Evolutionary conservation across 2,888 invertebrate species (phyloP).

Genomic region (Hemaris fuciformis): DNA sequence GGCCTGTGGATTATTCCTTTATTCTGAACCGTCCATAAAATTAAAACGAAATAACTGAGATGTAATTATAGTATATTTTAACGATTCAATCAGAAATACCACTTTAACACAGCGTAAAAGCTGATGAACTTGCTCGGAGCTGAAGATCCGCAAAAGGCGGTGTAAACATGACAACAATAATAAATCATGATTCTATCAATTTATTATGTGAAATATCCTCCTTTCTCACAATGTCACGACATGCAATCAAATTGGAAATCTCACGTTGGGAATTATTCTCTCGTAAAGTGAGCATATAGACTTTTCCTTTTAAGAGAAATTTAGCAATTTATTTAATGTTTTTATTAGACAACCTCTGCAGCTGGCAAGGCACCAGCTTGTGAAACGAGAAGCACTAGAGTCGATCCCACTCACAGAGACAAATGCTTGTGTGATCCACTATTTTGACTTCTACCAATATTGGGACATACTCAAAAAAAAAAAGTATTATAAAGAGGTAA

Average conservation of each 20-base stretch:
- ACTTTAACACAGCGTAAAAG: background rate
- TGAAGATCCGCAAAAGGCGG: background rate
- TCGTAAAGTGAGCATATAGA: background rate
- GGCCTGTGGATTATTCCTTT: no score
- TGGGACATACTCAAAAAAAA: no score
- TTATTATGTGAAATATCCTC: constrained; percentile 32
- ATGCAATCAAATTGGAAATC: background rate
- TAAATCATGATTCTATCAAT: constrained; percentile 37
- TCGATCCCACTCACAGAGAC: no score
- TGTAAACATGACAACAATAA: constrained; percentile 22
- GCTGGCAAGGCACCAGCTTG: no score
- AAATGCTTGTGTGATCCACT: no score
- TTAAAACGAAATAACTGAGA: no score
- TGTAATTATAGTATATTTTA: background rate
- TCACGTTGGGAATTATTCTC: background rate
- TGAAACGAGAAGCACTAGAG: no score
- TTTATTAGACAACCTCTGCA: no score
- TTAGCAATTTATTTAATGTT: background rate
- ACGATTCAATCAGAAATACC: background rate
- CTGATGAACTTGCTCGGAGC: background rate
- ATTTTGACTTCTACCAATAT: no score
- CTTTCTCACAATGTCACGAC: constrained; percentile 28
- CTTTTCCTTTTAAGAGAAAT: background rate
- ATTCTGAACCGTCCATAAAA: no score
- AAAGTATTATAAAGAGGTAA: no score